Percentiles rank a stretch among this genome's conserved stretches.
phyloP scores from a whole-genome alignment of 1,140 invertebrate species.

The Drosophila neocordata region DNA sequence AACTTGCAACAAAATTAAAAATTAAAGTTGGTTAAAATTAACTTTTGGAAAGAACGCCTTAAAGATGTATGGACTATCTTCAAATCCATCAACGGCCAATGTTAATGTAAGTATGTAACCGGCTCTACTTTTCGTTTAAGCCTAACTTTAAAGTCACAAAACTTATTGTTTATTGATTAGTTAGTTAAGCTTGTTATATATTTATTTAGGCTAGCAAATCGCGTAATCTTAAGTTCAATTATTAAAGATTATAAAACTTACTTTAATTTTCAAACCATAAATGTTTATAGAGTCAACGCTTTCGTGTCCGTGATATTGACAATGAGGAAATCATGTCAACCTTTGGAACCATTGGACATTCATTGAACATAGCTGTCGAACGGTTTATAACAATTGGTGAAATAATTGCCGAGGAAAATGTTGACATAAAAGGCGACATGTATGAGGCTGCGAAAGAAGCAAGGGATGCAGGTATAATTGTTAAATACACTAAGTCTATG shows the following conservation, averaged over 20 bases:
- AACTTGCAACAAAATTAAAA: constrained; percentile 26
- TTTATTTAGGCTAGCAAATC: no score
- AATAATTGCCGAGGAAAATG: constrained; percentile 98
- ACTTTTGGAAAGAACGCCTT: neutral
- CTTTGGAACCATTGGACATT: constrained; percentile 95
- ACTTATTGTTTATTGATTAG: neutral
- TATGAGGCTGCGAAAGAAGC: constrained; percentile 99
- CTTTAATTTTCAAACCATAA: neutral
- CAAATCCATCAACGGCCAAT: constrained; percentile 13
- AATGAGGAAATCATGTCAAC: constrained; percentile 85
- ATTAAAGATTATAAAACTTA: no score
- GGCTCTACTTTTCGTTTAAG: neutral
- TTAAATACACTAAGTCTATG: no score
- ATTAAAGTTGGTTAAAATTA: constrained; percentile 15
- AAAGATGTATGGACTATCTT: constrained; percentile 41
- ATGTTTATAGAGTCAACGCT: constrained; percentile 64
- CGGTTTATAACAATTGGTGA: constrained; percentile 98
- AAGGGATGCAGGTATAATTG: constrained; percentile 93
- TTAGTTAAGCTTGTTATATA: constrained; percentile 12
- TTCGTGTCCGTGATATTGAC: constrained; percentile 72
- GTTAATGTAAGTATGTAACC: constrained; percentile 18
- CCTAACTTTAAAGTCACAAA: neutral
- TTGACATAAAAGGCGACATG: constrained; percentile 98
- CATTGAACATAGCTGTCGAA: constrained; percentile 97
- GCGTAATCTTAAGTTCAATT: no score